A percentile compares a stretch with the other conserved stretches of the same genome.
Conservation (phyloP, 2,113 vertebrate species). For the Silurus asotus region DNA sequence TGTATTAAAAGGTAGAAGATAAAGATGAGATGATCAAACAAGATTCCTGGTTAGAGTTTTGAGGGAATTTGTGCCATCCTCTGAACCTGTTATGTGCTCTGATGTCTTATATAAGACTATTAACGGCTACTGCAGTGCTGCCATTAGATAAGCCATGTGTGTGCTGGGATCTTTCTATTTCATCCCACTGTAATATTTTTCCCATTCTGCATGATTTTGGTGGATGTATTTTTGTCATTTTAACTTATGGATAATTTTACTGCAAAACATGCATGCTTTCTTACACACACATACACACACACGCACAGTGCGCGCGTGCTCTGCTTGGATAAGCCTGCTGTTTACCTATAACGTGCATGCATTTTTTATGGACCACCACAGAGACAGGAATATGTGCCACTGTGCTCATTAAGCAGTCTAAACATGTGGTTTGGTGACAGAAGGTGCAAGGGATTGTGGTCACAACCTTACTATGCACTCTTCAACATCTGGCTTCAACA, state of each 20-base stretch:
- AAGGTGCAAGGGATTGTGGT: slow-evolving; percentile 13
- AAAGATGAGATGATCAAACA: slow-evolving; percentile 31
- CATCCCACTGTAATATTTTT: neutral
- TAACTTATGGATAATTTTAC: neutral
- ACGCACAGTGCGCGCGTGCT: neutral
- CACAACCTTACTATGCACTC: neutral
- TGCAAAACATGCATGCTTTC: neutral
- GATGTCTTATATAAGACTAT: slow-evolving; percentile 23
- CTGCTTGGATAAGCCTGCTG: slow-evolving; percentile 21
- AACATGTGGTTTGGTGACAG: slow-evolving; percentile 23
- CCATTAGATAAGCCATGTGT: slow-evolving; percentile 13
- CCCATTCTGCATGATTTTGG: neutral
- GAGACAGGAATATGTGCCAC: slow-evolving; percentile 29
- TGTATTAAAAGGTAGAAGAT: neutral
- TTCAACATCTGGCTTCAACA: neutral
- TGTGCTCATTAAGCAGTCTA: slow-evolving; percentile 40
- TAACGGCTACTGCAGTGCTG: neutral
- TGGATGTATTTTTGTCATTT: neutral
- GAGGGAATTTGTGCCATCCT: slow-evolving; percentile 25
- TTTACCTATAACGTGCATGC: slow-evolving; percentile 39
- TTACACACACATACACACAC: neutral
- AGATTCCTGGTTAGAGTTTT: slow-evolving; percentile 31
- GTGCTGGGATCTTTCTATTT: neutral
- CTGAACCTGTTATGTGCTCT: neutral
- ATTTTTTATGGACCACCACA: slow-evolving; percentile 43